These are phyloP conservation scores for Tenthredo livida DNA, from an alignment of 2,888 invertebrate genomes.

Conservation along the genomic window DNA sequence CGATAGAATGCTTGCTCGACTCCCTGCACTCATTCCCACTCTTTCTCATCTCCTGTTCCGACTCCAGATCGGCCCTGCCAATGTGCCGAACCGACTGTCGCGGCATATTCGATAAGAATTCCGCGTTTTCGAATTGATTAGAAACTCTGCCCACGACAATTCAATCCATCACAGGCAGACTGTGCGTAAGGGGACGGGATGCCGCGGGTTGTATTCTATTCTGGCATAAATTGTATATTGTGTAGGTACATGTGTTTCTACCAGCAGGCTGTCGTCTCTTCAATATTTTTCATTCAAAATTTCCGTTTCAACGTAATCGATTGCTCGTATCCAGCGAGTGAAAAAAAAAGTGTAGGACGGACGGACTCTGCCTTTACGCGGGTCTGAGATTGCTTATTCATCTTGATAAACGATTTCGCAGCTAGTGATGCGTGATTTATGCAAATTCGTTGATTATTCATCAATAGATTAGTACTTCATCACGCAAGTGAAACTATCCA, in stretches of 20 bases:
- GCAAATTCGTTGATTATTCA: neutral
- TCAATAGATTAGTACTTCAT: neutral
- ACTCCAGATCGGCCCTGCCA: neutral
- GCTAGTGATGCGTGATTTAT: neutral
- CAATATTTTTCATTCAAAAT: conserved; percentile 43
- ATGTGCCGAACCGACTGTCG: conserved; percentile 8
- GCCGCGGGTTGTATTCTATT: conserved; percentile 34
- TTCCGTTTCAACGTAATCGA: conserved; percentile 23
- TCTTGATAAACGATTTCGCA: neutral
- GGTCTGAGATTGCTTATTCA: neutral
- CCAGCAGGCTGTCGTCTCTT: conserved; percentile 39
- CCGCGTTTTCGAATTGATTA: conserved; percentile 27
- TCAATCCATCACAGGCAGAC: conserved; percentile 50
- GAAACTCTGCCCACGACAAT: conserved; percentile 52
- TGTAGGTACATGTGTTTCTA: conserved; percentile 15
- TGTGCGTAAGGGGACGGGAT: conserved; percentile 31
- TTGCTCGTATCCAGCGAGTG: conserved; percentile 30
- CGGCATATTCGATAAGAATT: conserved; percentile 47
- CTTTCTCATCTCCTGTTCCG: neutral
- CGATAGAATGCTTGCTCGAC: neutral
- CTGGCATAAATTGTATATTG: conserved; percentile 30
- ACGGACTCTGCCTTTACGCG: neutral
- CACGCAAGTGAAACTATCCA: neutral
- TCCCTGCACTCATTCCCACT: neutral
- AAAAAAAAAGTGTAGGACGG: neutral